Base-by-base conservation (phyloP, 1,140 invertebrate species). In the Drosophila carrolli region DNA sequence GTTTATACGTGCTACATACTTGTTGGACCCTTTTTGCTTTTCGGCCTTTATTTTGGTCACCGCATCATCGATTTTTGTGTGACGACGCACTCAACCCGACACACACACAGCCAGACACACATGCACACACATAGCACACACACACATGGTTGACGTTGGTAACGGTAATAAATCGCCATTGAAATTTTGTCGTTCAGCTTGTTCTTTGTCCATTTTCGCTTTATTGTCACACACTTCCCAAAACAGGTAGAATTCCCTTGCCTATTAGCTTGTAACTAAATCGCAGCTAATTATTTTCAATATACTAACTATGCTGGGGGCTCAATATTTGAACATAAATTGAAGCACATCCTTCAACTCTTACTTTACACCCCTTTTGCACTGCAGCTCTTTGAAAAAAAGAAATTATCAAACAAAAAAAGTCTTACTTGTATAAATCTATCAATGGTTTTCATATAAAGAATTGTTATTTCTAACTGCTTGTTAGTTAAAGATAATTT, bases 141-240 rank as follows among this genome's bases (percentile, higher is more conserved):
- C 10, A 50, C 29, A 57, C 57, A 70, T 38, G 63, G 53, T 58
- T 60, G 75, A 78, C 43, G 75, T 65, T 83, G 74, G 81, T 50
- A 71, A 85, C 82, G 81, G 82, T 67, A 88, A 86, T 79, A 86
- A 86, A 86, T 86, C 75, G 75, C 83, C 83, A 79, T 88, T 88
- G 82, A 86, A 85, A 75, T 88, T 74, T 68, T 47, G 55, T 73
- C 40, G 41, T 53, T 41, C 40, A 43, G 37, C 38, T 59, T 59
- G 23, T 38, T 37, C 19, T 13, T 14, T 44, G 32, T 48, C 38
- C 19, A 37, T 46, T 40, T 47, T 40, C 32, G 13, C 53, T 50
- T 50, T 58, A 29, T 19, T 48, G 40, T 67, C 38, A 41, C 27
- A 62, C 60, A 7, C 44, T 35, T 46, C 13, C 0, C n/a, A 5